phyloP scores from a whole-genome alignment of 2,797 vertebrate species.

The Danio choprae region DNA sequence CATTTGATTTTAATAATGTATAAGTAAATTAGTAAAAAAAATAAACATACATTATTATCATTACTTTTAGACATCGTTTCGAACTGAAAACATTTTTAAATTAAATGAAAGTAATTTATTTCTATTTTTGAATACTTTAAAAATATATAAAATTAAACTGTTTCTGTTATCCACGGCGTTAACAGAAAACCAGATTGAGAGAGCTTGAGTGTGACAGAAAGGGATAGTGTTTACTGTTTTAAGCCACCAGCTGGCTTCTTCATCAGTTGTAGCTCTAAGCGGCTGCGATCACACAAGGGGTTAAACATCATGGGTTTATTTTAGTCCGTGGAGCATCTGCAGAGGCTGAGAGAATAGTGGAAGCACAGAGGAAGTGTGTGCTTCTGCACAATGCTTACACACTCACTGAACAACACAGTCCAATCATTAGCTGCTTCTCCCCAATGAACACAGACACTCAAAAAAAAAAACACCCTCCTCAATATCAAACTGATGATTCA shows the following conservation, averaged over 20 bases:
- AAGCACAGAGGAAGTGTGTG: conserved; percentile 65
- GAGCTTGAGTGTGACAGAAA: background rate
- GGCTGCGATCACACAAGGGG: conserved; percentile 63
- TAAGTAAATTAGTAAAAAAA: too few relatives aligned
- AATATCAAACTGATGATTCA: background rate
- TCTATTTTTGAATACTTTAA: too few relatives aligned
- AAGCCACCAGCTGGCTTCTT: conserved; percentile 39
- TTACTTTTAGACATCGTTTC: too few relatives aligned
- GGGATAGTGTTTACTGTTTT: conserved; percentile 42
- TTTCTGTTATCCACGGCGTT: background rate
- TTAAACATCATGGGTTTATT: conserved; percentile 79
- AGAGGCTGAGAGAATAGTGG: conserved; percentile 63
- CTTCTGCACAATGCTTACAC: conserved; percentile 31
- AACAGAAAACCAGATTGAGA: background rate
- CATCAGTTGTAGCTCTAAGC: conserved; percentile 62
- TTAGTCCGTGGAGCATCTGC: conserved; percentile 68
- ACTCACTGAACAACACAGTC: background rate
- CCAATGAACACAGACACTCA: background rate
- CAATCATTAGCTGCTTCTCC: background rate
- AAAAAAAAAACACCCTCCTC: background rate
- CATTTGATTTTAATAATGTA: too few relatives aligned
- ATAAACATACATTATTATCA: too few relatives aligned
- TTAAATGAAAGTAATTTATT: too few relatives aligned
- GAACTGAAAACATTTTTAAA: too few relatives aligned
- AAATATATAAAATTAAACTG: too few relatives aligned